These are phyloP conservation scores for Prolemur simus DNA, from an alignment of 2,113 vertebrate species.

Conservation along the genomic window DNA sequence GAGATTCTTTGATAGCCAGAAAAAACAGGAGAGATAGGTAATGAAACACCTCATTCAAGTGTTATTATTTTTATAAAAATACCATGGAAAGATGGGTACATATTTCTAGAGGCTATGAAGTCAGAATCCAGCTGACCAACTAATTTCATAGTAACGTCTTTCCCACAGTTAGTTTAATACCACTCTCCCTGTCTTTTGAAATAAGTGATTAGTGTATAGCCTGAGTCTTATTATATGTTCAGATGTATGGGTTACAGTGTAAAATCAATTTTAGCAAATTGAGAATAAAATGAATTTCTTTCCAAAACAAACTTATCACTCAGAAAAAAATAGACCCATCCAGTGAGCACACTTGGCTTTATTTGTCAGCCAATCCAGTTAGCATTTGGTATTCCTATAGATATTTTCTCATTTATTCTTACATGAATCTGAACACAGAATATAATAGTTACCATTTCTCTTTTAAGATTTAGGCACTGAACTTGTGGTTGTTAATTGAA, in stretches of 20 bases:
- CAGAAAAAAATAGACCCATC: background rate
- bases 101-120: background rate
- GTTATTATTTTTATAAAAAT: slow-evolving; percentile 24
- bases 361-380: background rate
- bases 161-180: background rate
- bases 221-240: background rate
- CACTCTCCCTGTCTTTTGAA: background rate
- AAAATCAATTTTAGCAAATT: slow-evolving; percentile 19
- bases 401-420: slow-evolving; percentile 20
- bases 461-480: slow-evolving; percentile 15
- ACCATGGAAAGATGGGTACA: background rate
- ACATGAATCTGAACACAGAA: background rate
- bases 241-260: background rate
- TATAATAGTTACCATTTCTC: background rate
- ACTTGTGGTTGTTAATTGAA: background rate
- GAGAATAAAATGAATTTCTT: background rate
- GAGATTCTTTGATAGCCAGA: background rate
- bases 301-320: background rate
- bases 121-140: slow-evolving; percentile 23
- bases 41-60: background rate
- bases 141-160: background rate
- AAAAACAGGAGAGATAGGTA: background rate
- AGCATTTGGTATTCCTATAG: background rate
- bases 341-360: background rate
- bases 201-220: background rate